Evolutionary conservation across 2,113 vertebrate species (phyloP).

Genomic region (Glareola pratincola): DNA sequence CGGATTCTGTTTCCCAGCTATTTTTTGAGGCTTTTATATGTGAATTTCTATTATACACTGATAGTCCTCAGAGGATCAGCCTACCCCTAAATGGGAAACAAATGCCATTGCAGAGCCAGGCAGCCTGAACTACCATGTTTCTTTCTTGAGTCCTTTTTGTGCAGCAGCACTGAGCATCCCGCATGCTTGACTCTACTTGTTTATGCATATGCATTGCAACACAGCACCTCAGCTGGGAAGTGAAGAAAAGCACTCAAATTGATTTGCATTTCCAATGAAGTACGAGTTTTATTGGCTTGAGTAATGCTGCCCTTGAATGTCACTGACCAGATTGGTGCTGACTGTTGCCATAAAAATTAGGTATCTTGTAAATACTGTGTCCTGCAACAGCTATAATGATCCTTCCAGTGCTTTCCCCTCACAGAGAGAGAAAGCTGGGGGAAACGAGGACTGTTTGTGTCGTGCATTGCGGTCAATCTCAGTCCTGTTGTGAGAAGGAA

Average conservation of each 20-base stretch:
- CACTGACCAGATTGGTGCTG: neutral
- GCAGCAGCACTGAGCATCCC: neutral
- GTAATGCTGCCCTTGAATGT: neutral
- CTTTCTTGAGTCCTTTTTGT: neutral
- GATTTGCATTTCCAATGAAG: neutral
- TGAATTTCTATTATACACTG: rapidly evolving
- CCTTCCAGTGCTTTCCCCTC: neutral
- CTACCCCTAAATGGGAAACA: neutral
- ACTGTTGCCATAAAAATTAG: neutral
- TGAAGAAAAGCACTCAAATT: neutral
- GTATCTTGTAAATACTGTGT: neutral
- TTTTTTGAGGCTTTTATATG: neutral
- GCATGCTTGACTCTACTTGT: neutral
- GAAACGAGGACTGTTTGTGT: neutral
- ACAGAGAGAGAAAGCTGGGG: neutral
- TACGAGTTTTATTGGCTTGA: neutral
- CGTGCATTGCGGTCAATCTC: rapidly evolving
- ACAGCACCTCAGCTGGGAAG: neutral
- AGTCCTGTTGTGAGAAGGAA: neutral
- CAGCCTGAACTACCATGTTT: rapidly evolving
- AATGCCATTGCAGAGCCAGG: neutral
- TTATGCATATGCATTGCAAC: rapidly evolving
- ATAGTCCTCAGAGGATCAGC: neutral
- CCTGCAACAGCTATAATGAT: neutral
- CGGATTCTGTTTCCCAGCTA: neutral